Evolutionary conservation across 2,797 vertebrate species (phyloP).

Genomic region (Dendrocincla tyrannina): DNA sequence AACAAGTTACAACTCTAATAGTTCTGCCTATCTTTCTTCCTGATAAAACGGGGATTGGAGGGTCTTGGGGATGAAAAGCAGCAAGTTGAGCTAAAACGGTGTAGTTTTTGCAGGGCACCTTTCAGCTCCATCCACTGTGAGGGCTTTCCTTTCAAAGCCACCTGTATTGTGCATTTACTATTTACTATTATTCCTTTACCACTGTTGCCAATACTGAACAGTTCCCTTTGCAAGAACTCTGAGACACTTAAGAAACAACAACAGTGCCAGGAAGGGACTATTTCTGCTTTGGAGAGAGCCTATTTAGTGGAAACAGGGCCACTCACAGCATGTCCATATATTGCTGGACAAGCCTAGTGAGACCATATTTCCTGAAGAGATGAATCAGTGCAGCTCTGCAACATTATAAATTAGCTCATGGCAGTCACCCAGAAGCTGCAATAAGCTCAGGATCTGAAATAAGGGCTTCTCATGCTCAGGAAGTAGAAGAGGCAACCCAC

Average conservation of each 20-base stretch:
- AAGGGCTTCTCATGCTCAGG: conserved; percentile 69
- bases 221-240: neutral
- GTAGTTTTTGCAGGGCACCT: neutral
- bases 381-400: conserved; percentile 54
- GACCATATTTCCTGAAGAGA: conserved; percentile 64
- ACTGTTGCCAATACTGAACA: neutral
- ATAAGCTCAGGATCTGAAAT: conserved; percentile 69
- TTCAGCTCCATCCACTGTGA: neutral
- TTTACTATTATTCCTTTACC: neutral
- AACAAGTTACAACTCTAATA: neutral
- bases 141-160: neutral
- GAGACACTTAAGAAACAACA: neutral
- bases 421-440: conserved; percentile 68
- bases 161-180: neutral
- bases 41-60: neutral
- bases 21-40: neutral
- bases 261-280: neutral
- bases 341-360: neutral
- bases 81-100: neutral
- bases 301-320: neutral
- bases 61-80: neutral
- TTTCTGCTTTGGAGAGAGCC: neutral
- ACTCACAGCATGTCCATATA: neutral
- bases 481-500: conserved; percentile 70
- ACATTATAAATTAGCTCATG: conserved; percentile 46